Evolutionary conservation across 2,888 invertebrate species (phyloP).

Genomic region (Tipula helvola): DNA sequence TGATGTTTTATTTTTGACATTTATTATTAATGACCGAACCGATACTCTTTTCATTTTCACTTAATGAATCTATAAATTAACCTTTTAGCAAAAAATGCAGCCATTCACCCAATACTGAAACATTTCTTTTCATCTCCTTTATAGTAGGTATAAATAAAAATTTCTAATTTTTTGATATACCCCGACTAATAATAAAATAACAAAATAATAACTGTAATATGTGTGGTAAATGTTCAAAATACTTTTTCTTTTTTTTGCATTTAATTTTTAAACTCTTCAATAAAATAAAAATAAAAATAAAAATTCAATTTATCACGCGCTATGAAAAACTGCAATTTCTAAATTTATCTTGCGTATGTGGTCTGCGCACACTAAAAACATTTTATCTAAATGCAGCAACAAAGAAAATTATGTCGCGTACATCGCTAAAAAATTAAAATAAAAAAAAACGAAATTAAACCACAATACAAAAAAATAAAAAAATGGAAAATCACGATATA

Average conservation of each 20-base stretch:
- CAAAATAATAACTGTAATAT: background rate
- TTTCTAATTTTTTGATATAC: background rate
- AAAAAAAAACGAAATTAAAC: background rate
- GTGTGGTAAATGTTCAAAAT: background rate
- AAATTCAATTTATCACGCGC: background rate
- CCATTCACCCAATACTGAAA: background rate
- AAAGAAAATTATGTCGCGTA: background rate
- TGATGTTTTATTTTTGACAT: background rate
- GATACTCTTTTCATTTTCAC: background rate
- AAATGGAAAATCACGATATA: background rate
- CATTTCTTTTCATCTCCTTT: background rate
- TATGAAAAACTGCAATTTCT: background rate
- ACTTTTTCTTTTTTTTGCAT: background rate
- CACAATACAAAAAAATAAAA: background rate
- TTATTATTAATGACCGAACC: background rate
- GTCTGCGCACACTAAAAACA: background rate
- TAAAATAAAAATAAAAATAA: background rate
- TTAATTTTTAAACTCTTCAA: background rate
- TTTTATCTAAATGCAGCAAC: background rate
- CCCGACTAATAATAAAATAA: background rate
- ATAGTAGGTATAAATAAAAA: background rate
- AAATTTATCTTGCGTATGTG: background rate
- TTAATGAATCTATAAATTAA: background rate
- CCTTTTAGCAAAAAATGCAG: background rate
- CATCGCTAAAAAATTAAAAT: background rate